A percentile compares a stretch with the other conserved stretches of the same genome.
Evolutionary conservation across 2,888 invertebrate species (phyloP).

Genomic region (Coelinius sp.): DNA sequence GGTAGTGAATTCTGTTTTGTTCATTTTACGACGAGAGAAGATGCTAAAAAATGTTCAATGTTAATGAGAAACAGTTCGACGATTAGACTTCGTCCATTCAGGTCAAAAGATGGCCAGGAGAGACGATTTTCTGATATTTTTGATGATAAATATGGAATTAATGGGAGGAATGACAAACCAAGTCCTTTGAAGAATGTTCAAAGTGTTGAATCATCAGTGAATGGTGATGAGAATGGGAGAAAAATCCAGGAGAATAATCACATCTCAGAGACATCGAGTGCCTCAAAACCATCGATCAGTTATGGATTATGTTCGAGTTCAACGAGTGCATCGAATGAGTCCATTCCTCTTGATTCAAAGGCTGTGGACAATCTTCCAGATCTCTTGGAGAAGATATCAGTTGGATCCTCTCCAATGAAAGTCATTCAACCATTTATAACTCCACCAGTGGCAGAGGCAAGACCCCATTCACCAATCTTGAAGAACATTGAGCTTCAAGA

Average conservation of each 20-base stretch:
- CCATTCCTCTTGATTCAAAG: neutral
- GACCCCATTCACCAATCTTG: neutral
- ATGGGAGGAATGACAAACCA: too few species aligned
- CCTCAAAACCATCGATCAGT: neutral
- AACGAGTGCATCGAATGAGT: neutral
- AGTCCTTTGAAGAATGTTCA: too few species aligned
- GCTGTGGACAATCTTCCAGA: neutral
- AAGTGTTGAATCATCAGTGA: neutral
- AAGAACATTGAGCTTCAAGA: constrained; percentile 46
- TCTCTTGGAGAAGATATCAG: neutral
- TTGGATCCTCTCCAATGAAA: neutral
- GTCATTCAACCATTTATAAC: too few species aligned
- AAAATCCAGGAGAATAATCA: neutral
- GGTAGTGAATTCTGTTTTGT: neutral
- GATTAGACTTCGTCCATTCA: neutral
- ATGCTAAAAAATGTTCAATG: neutral
- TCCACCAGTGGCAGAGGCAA: neutral
- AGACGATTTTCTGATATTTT: neutral
- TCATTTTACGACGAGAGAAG: neutral
- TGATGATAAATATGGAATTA: neutral
- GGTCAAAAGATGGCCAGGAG: neutral
- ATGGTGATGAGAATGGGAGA: neutral
- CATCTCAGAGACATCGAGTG: neutral
- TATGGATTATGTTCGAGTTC: neutral
- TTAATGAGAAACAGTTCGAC: neutral